A percentile compares a stretch with the other conserved stretches of the same genome.
phyloP scores from a whole-genome alignment of 2,113 vertebrate species.

The Ciconia boyciana region DNA sequence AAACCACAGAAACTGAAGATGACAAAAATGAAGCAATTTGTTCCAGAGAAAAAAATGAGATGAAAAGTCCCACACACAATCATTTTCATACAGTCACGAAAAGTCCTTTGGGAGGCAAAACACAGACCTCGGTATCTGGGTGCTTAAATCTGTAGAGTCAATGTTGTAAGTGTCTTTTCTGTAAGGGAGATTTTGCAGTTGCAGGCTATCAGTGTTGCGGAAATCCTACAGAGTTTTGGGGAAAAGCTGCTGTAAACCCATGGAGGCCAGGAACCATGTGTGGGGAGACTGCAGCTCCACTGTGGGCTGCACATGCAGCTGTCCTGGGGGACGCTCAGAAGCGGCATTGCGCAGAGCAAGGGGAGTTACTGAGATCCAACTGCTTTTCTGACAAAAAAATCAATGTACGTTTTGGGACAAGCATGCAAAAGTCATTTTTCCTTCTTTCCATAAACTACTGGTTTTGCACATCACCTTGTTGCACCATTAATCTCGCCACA shows the following conservation, averaged over 20 bases:
- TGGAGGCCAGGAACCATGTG: neutral
- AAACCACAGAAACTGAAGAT: neutral
- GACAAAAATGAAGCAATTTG: neutral
- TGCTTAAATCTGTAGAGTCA: neutral
- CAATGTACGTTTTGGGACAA: neutral
- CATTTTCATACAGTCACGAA: neutral
- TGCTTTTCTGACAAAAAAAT: neutral
- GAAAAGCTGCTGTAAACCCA: neutral
- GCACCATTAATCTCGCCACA: neutral
- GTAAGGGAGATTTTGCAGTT: neutral
- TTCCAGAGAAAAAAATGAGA: neutral
- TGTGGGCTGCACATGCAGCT: fast-evolving
- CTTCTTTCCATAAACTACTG: neutral
- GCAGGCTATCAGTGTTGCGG: neutral
- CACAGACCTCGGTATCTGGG: neutral
- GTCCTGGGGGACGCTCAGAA: neutral
- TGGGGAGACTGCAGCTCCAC: neutral
- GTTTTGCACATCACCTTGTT: neutral
- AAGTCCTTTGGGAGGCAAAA: neutral
- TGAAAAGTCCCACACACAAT: neutral
- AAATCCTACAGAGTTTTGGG: neutral
- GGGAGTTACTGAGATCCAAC: neutral
- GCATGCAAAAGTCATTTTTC: neutral
- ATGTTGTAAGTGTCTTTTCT: neutral
- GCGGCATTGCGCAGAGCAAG: fast-evolving